Percentiles rank a stretch among this genome's conserved stretches.
These are phyloP conservation scores for Caranx melampygus DNA, from an alignment of 2,113 vertebrate genomes.

Conservation along the genomic window DNA sequence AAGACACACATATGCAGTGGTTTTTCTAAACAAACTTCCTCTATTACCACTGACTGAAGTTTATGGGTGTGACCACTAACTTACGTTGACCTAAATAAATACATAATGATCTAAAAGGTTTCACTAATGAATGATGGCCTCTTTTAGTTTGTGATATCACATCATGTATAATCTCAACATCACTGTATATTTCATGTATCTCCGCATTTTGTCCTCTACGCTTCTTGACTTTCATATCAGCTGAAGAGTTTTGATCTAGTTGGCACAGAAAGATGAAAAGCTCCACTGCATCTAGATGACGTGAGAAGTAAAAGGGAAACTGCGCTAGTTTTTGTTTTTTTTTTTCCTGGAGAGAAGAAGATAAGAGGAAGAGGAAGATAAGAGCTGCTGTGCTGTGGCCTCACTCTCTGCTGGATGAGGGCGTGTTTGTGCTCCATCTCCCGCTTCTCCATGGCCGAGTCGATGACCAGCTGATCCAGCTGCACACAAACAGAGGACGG, in stretches of 20 bases:
- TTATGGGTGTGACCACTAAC: no score
- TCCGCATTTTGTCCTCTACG: neutral
- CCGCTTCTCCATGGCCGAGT: constrained; percentile 95
- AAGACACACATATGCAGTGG: no score
- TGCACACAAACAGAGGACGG: constrained; percentile 68
- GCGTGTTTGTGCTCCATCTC: constrained; percentile 97
- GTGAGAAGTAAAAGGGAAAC: neutral
- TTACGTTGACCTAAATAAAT: no score
- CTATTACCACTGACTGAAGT: no score
- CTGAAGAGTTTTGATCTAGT: neutral
- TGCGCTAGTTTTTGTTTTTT: neutral
- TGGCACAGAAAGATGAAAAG: neutral
- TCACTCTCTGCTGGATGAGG: constrained; percentile 94
- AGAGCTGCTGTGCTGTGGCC: constrained; percentile 39
- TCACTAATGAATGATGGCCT: no score
- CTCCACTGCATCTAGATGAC: neutral
- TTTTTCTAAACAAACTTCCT: no score
- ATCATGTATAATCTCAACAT: neutral
- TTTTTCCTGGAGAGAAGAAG: neutral
- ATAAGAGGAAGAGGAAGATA: neutral
- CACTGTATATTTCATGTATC: neutral
- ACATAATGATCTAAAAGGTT: no score
- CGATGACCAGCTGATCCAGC: constrained; percentile 97
- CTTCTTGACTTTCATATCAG: neutral
- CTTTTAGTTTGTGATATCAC: no score